phyloP scores from a whole-genome alignment of 1,140 invertebrate species.

The Asbolus verrucosus region DNA sequence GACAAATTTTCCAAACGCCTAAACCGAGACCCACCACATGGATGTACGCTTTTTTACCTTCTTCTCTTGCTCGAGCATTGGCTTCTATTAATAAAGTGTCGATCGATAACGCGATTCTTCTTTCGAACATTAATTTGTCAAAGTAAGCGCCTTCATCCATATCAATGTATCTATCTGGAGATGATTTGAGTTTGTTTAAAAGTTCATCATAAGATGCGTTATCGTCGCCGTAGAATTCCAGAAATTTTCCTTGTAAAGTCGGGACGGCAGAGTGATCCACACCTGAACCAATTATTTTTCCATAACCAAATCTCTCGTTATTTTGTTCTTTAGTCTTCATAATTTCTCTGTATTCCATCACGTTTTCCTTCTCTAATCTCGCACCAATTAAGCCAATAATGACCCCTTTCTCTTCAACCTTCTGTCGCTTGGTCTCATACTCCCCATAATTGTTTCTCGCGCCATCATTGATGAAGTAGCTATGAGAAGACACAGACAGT shows the following conservation, averaged over 20 bases:
- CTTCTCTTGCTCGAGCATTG: slow-evolving; percentile 64
- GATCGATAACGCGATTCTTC: slow-evolving; percentile 64
- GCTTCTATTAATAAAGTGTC: slow-evolving; percentile 67
- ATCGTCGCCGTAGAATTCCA: slow-evolving; percentile 14
- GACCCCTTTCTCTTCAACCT: slow-evolving; percentile 48
- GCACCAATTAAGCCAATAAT: slow-evolving; percentile 66
- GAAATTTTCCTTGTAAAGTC: slow-evolving; percentile 14
- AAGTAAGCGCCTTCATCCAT: slow-evolving; percentile 52
- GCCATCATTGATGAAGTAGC: slow-evolving; percentile 55
- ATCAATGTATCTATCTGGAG: not conserved
- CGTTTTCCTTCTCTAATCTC: slow-evolving; percentile 65
- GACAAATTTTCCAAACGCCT: slow-evolving; percentile 62
- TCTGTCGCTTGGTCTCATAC: slow-evolving; percentile 32
- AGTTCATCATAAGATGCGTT: slow-evolving; percentile 42
- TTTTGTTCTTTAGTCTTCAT: slow-evolving; percentile 68
- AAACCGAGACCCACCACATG: slow-evolving; percentile 67
- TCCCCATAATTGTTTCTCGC: slow-evolving; percentile 53
- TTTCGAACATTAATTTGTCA: slow-evolving; percentile 66
- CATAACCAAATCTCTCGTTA: slow-evolving; percentile 66
- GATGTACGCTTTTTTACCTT: slow-evolving; percentile 66
- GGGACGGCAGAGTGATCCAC: too few species aligned
- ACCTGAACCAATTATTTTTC: too few species aligned
- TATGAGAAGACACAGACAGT: slow-evolving; percentile 55
- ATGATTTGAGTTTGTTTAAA: slow-evolving; percentile 9
- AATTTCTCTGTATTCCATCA: slow-evolving; percentile 73